Evolutionary conservation across 2,888 invertebrate species (phyloP).

Genomic region (Dynastes grantii): DNA sequence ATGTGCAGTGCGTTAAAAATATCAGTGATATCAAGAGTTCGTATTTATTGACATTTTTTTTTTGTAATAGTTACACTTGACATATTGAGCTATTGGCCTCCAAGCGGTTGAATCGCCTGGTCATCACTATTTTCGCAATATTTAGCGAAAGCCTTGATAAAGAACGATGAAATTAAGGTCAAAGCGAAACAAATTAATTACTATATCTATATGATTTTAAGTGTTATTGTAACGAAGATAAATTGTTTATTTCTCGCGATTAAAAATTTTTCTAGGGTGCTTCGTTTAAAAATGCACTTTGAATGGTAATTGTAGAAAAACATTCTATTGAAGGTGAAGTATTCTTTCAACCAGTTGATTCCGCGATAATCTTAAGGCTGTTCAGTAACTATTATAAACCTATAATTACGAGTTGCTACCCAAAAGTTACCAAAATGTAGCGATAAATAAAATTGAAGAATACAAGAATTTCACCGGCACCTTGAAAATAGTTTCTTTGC

Average conservation of each 20-base stretch:
- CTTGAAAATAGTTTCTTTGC: too few relatives aligned
- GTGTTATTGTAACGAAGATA: neutral
- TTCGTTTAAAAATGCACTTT: too few relatives aligned
- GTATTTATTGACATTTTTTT: conserved; percentile 1
- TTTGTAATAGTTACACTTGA: conserved; percentile 1
- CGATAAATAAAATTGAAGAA: too few relatives aligned
- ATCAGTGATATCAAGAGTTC: conserved; percentile 1
- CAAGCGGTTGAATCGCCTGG: neutral
- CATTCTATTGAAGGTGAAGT: too few relatives aligned
- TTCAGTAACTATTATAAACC: too few relatives aligned
- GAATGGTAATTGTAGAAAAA: too few relatives aligned
- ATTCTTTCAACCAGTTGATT: too few relatives aligned
- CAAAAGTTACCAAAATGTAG: too few relatives aligned
- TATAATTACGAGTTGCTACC: too few relatives aligned
- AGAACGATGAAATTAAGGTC: conserved; percentile 29
- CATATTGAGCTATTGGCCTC: neutral
- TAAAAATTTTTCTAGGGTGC: neutral
- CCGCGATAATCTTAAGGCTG: too few relatives aligned
- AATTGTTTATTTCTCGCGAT: neutral
- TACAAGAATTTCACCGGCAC: too few relatives aligned
- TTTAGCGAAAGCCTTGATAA: conserved; percentile 31
- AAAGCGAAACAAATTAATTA: conserved; percentile 34
- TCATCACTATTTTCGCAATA: neutral
- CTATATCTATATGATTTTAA: neutral
- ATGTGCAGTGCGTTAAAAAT: conserved; percentile 1